A percentile compares a stretch with the other conserved stretches of the same genome.
These are phyloP conservation scores for Heliangelus exortis DNA, from an alignment of 2,797 vertebrate species.

Conservation along the genomic window DNA sequence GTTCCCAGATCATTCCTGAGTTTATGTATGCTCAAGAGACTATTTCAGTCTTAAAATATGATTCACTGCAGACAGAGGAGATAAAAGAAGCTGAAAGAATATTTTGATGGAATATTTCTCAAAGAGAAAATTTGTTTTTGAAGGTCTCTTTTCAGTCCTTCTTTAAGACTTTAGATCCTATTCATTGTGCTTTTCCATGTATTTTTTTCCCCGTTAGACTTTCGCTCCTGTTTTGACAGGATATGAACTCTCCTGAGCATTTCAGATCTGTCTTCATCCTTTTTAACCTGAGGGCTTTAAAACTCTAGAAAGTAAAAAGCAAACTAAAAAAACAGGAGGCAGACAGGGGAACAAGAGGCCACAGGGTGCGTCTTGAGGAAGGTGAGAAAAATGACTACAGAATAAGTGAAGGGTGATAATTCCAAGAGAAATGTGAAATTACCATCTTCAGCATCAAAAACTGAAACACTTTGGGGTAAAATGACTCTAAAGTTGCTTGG, in stretches of 20 bases:
- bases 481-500: neutral
- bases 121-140: conserved; percentile 71
- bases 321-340: neutral
- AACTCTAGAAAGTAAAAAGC: conserved; percentile 37
- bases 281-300: neutral
- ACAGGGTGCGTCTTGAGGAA: neutral
- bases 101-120: conserved; percentile 66
- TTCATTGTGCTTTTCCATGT: neutral
- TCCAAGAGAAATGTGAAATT: neutral
- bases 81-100: conserved; percentile 68
- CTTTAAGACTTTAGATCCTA: conserved; percentile 41
- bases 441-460: neutral
- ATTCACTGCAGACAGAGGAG: conserved; percentile 51
- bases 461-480: neutral
- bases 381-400: neutral
- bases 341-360: neutral
- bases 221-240: conserved; percentile 58
- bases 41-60: conserved; percentile 53
- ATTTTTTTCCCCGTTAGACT: conserved; percentile 44
- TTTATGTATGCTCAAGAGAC: conserved; percentile 19
- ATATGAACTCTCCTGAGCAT: conserved; percentile 47
- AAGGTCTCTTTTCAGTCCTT: conserved; percentile 50
- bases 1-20: neutral
- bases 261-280: conserved; percentile 23
- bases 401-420: neutral